Percentiles rank a stretch among this genome's conserved stretches.
These are phyloP conservation scores for Gymnopithys bicolor DNA, from an alignment of 2,797 vertebrate genomes.

Conservation along the genomic window DNA sequence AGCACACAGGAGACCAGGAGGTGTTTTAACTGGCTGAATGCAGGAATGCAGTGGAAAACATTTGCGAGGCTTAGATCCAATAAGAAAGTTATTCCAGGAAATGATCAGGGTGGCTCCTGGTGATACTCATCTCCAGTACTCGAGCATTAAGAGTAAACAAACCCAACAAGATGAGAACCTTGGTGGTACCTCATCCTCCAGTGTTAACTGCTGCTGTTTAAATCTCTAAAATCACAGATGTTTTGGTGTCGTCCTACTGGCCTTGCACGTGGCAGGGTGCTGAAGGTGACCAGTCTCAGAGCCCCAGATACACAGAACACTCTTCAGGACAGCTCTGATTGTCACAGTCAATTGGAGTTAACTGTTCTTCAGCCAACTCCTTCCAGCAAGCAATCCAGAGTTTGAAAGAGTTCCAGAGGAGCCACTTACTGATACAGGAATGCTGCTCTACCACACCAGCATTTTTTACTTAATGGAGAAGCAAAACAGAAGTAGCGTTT, in stretches of 20 bases:
- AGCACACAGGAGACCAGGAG: not conserved
- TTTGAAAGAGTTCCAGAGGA: not conserved
- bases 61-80: not conserved
- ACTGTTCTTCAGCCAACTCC: not conserved
- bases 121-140: not conserved
- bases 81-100: not conserved
- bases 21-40: not conserved
- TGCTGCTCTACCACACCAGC: not conserved
- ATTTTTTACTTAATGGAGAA: not conserved
- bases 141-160: not conserved
- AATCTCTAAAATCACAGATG: accelerated
- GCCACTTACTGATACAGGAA: not conserved
- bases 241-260: not conserved
- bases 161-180: not conserved
- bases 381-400: not conserved
- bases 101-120: not conserved
- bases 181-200: not conserved
- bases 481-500: not conserved
- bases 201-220: not conserved
- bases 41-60: not conserved
- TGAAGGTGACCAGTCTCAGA: not conserved
- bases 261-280: not conserved
- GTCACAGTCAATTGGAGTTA: not conserved
- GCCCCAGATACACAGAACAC: accelerated
- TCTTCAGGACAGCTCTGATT: not conserved